A percentile compares a stretch with the other conserved stretches of the same genome.
Evolutionary conservation across 1,140 invertebrate genomes (phyloP).

Genomic region (Arctopsyche grandis): DNA sequence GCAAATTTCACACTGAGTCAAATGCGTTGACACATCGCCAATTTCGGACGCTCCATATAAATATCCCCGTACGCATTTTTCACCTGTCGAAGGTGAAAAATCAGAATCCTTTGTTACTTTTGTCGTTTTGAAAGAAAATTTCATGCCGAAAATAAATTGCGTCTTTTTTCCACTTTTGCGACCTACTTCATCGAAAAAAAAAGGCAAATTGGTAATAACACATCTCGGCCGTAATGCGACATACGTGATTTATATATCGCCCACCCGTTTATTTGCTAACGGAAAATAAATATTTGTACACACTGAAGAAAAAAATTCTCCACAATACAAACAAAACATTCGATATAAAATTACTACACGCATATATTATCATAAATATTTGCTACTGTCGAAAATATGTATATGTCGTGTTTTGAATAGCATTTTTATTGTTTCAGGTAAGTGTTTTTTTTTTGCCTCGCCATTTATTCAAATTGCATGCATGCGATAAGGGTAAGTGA

Average conservation of each 20-base stretch:
- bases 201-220: conserved; percentile 11
- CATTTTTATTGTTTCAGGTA: not conserved
- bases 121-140: too few species aligned
- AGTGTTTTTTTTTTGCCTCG: conserved; percentile 19
- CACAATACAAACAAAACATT: not conserved
- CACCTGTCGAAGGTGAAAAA: not conserved
- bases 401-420: not conserved
- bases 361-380: not conserved
- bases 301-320: not conserved
- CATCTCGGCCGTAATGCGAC: not conserved
- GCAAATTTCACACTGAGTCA: not conserved
- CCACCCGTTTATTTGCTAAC: not conserved
- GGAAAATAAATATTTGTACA: not conserved
- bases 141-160: too few species aligned
- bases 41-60: too few species aligned
- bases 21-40: not conserved
- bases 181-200: not conserved
- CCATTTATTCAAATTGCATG: not conserved
- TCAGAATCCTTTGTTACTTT: not conserved
- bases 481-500: conserved; percentile 9
- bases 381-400: not conserved
- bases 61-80: not conserved
- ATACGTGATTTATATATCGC: not conserved
- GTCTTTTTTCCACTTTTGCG: too few species aligned
- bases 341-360: not conserved